phyloP scores from a whole-genome alignment of 2,797 vertebrate genomes.

The Anabas testudineus region DNA sequence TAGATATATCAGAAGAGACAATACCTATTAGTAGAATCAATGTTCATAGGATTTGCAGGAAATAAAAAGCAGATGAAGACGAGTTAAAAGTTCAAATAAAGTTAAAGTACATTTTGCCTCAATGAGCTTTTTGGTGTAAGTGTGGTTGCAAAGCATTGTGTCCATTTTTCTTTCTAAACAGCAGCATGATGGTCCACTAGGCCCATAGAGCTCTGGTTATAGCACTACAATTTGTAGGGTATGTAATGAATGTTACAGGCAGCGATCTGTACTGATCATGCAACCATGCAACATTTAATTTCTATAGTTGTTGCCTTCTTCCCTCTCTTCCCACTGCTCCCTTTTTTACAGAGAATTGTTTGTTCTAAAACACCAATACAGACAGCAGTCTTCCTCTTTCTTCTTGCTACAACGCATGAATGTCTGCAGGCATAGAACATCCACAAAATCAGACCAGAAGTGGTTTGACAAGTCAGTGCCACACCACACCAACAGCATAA shows the following conservation, averaged over 20 bases:
- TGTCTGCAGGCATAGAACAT: constrained; percentile 49
- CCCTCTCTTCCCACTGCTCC: neutral
- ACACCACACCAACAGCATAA: constrained; percentile 46
- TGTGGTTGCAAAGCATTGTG: constrained; percentile 6
- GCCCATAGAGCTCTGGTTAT: constrained; percentile 8
- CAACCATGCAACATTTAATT: constrained; percentile 29
- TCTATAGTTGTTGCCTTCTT: constrained; percentile 3
- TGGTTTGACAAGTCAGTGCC: constrained; percentile 62
- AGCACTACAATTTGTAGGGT: constrained; percentile 14
- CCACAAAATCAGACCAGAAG: constrained; percentile 55
- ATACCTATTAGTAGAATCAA: neutral
- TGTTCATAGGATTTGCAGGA: neutral
- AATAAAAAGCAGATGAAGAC: neutral
- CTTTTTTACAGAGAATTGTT: constrained; percentile 11
- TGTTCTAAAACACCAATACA: constrained; percentile 10
- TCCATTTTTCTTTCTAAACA: constrained; percentile 22
- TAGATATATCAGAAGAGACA: neutral
- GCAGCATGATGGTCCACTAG: constrained; percentile 21
- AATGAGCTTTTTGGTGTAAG: neutral
- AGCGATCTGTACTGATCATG: constrained; percentile 22
- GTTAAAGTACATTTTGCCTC: neutral
- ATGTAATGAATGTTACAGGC: constrained; percentile 1
- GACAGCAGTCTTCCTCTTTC: constrained; percentile 35
- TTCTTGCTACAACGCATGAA: constrained; percentile 14
- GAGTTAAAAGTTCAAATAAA: neutral